Conservation (phyloP, 2,797 vertebrate species). For the Coracias cyanogaster region DNA sequence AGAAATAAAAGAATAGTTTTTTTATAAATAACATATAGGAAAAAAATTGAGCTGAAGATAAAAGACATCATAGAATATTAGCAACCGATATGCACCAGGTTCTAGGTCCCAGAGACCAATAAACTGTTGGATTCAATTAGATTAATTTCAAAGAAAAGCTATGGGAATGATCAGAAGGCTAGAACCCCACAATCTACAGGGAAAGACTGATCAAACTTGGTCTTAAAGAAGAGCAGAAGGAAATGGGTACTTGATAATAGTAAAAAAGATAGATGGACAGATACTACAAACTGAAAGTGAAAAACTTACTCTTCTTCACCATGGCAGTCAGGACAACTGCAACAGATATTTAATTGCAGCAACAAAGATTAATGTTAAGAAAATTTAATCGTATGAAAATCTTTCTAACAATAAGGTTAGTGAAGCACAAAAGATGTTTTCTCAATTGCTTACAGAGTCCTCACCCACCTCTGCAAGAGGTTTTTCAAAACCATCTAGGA, state of each 20-base stretch:
- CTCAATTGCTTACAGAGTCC: not conserved
- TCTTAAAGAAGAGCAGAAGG: not conserved
- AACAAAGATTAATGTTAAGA: not conserved
- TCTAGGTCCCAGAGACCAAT: not conserved
- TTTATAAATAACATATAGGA: not conserved
- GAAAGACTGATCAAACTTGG: not conserved
- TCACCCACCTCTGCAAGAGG: not conserved
- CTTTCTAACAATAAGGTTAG: not conserved
- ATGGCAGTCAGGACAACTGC: not conserved
- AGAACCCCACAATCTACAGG: not conserved
- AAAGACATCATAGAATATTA: not conserved
- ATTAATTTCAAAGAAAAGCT: not conserved
- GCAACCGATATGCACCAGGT: fast-evolving
- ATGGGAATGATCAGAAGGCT: not conserved
- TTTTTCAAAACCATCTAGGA: not conserved
- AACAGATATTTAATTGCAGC: not conserved
- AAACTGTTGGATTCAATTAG: not conserved
- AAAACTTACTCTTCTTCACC: not conserved
- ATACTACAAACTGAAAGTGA: not conserved
- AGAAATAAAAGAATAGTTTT: not conserved
- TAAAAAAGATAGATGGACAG: not conserved
- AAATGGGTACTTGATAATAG: not conserved
- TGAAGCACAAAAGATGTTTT: not conserved
- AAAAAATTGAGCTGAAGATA: not conserved
- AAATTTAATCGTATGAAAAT: not conserved